Evolutionary conservation across 2,888 invertebrate genomes (phyloP).

Genomic region (Drosophila neonasuta): DNA sequence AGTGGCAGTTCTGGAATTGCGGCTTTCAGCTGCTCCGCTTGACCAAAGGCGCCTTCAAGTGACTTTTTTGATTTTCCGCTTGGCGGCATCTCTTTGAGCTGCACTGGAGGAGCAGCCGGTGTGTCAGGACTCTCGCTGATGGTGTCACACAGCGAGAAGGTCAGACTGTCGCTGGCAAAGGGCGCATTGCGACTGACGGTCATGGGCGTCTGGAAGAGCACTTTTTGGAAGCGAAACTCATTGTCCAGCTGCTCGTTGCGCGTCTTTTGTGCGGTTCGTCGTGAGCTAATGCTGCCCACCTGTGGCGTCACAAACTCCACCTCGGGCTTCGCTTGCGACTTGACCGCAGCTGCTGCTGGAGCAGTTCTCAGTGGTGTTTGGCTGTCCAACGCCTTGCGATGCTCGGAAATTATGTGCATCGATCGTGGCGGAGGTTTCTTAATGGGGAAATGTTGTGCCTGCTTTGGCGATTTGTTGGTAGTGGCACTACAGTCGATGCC

Average conservation of each 20-base stretch:
- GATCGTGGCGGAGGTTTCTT: conserved; percentile 46
- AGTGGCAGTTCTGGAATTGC: background rate
- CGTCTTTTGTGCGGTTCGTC: conserved; percentile 51
- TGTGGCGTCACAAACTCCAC: conserved; percentile 80
- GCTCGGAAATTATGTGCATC: conserved; percentile 40
- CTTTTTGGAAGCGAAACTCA: conserved; percentile 81
- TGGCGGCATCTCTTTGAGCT: conserved; percentile 20
- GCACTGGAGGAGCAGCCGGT: conserved; percentile 36
- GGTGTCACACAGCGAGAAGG: conserved; percentile 79
- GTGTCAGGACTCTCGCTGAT: conserved; percentile 75
- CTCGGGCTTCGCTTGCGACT: conserved; percentile 50
- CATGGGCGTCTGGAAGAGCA: conserved; percentile 82
- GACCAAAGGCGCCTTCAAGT: conserved; percentile 61
- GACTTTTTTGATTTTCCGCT: conserved; percentile 72
- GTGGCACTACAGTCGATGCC: conserved; percentile 62
- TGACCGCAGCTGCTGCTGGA: conserved; percentile 5
- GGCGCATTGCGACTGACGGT: conserved; percentile 76
- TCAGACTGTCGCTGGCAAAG: conserved; percentile 76
- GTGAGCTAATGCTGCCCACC: conserved; percentile 67
- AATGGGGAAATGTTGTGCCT: conserved; percentile 10
- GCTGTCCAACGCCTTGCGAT: conserved; percentile 40
- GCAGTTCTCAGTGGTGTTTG: conserved; percentile 68
- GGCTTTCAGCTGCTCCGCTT: conserved; percentile 33
- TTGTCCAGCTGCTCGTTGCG: conserved; percentile 63
- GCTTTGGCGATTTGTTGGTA: conserved; percentile 1